A percentile compares a stretch with the other conserved stretches of the same genome.
Evolutionary conservation across 2,888 invertebrate genomes (phyloP).

Genomic region (Caradrina clavipalpis): DNA sequence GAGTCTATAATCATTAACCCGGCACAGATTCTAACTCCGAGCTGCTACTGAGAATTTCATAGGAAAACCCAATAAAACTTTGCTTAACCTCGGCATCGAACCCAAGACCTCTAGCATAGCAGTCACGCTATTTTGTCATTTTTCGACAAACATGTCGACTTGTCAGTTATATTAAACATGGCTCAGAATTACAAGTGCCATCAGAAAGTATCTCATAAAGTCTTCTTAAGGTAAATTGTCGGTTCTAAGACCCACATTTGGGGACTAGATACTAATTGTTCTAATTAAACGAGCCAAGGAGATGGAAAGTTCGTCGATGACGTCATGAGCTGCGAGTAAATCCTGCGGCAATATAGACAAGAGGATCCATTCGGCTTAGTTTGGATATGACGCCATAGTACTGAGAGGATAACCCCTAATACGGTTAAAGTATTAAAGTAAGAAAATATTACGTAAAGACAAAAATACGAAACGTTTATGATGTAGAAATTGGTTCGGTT

Average conservation of each 20-base stretch:
- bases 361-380: slow-evolving; percentile 42
- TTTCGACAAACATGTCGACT: too few species aligned
- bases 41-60: too few species aligned
- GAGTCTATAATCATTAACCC: too few species aligned
- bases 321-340: slow-evolving; percentile 34
- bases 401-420: slow-evolving; percentile 10
- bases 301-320: slow-evolving; percentile 39
- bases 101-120: too few species aligned
- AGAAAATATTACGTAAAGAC: slow-evolving; percentile 2
- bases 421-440: slow-evolving; percentile 19
- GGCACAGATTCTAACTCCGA: too few species aligned
- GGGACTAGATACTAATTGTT: slow-evolving; percentile 42
- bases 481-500: not conserved
- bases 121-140: too few species aligned
- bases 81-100: too few species aligned
- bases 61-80: too few species aligned
- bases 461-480: slow-evolving; percentile 2
- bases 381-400: slow-evolving; percentile 41
- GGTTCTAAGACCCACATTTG: slow-evolving; percentile 17
- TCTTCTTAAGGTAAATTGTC: too few species aligned
- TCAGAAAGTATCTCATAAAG: too few species aligned
- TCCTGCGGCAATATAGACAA: slow-evolving; percentile 44
- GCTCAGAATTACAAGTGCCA: too few species aligned
- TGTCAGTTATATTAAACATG: too few species aligned
- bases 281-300: slow-evolving; percentile 46